Base-by-base conservation (phyloP, 92 coral and sea anemone genomes). In the Virgularia gustaviana region DNA sequence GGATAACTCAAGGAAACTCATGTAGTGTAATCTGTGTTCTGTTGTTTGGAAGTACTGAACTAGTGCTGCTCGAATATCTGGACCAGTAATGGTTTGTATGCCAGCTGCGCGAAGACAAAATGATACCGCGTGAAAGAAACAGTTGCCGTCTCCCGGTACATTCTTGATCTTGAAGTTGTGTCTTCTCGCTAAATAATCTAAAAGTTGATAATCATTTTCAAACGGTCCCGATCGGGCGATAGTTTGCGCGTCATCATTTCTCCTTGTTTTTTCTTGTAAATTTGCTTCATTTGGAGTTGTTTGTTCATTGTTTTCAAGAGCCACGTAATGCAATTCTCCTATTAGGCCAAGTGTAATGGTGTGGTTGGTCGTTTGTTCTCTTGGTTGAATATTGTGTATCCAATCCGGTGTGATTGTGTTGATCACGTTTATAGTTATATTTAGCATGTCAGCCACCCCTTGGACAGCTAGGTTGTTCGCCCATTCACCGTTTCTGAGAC, bases 381-480 rank as follows among this genome's bases (percentile, higher is more conserved):
- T 41, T 9, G 47, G 47, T 41, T 41, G 47, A 41, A 41, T 41
- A 9, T 41, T 9, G 47, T 51, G 58, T 18, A 51, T 18, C 58
- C 58, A 51, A 23, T 51, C 25, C 7, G 58, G 58, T 18, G 58
- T 51, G 7, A 51, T 51, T 6, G 58, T 51, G 58, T 51, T 51
- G 7, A 51, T 12, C 9, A 51, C 25, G 12, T 6, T 51, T 25
- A 57, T 28, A 39, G 12, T 57, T 2, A 57, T 33, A 39, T 57
- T 57, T 25, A 57, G 65, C 65, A 57, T 57, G 18, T 57, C 65
- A 57, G 31, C 65, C 35, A 57, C 65, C 27, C 65, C 38, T 27
- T 57, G 36, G 2, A 57, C 65, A 27, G 35, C 38, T 22, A 57
- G 65, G 31, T 57, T 57, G 65, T 57, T 39, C 33, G 35, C 65